Conservation (phyloP, 2,888 invertebrate genomes). For the Hemithea aestivaria region DNA sequence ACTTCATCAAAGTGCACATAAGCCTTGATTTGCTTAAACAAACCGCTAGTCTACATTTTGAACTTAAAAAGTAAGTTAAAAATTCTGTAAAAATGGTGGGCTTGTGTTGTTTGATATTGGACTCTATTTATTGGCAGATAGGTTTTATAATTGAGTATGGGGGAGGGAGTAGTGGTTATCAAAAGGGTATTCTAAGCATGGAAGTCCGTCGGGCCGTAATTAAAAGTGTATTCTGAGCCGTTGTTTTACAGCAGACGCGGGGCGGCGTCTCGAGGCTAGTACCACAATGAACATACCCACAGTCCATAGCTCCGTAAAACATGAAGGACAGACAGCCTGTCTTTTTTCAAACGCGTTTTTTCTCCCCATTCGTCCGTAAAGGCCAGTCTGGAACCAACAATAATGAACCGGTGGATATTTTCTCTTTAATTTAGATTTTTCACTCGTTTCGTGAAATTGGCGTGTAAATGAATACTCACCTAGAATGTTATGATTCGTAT, state of each 20-base stretch:
- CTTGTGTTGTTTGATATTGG: conserved; percentile 17
- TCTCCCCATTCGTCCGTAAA: conserved; percentile 17
- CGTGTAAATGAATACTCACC: background rate
- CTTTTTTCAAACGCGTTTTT: conserved; percentile 34
- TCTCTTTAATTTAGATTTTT: background rate
- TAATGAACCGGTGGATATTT: conserved; percentile 4
- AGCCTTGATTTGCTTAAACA: conserved; percentile 24
- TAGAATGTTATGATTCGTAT: conserved; percentile 2
- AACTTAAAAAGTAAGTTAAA: conserved; percentile 27
- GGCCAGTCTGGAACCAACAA: conserved; percentile 14
- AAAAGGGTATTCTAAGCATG: conserved; percentile 53
- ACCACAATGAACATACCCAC: conserved; percentile 45
- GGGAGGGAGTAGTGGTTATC: conserved; percentile 37
- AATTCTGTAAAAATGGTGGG: conserved; percentile 18
- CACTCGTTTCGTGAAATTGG: conserved; percentile 2
- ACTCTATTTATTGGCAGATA: conserved; percentile 28
- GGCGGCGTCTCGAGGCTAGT: conserved; percentile 45
- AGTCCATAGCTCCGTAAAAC: conserved; percentile 30
- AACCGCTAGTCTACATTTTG: conserved; percentile 22
- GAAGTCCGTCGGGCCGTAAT: conserved; percentile 51
- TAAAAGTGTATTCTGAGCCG: conserved; percentile 57
- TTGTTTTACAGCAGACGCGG: conserved; percentile 49
- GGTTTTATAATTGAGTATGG: conserved; percentile 36
- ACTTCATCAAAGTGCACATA: conserved; percentile 13
- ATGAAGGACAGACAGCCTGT: conserved; percentile 42